Evolutionary conservation across 2,797 vertebrate genomes (phyloP).

Genomic region (Acanthopagrus latus): DNA sequence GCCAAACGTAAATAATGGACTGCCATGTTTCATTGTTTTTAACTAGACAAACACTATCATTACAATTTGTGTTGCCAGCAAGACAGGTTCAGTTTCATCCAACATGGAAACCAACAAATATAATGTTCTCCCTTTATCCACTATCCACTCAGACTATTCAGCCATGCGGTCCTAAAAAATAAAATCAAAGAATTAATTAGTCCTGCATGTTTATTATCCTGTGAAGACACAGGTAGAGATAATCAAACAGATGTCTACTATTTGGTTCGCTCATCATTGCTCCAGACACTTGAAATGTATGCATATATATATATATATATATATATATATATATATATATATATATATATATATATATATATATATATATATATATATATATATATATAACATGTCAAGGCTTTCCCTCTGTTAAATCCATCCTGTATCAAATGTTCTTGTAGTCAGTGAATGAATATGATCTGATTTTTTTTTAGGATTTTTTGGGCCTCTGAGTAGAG

Average conservation of each 20-base stretch:
- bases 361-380: too few species aligned
- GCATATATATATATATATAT: too few species aligned
- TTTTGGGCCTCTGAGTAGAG: not conserved
- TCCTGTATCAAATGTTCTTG: not conserved
- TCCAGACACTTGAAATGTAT: constrained; percentile 1
- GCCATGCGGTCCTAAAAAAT: not conserved
- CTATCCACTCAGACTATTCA: not conserved
- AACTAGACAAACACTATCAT: constrained; percentile 11
- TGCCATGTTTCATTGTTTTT: constrained; percentile 6
- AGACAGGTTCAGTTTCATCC: constrained; percentile 3
- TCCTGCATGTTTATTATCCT: constrained; percentile 16
- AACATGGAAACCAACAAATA: constrained; percentile 11
- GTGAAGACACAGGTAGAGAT: not conserved
- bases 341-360: too few species aligned
- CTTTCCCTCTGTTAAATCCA: constrained; percentile 5
- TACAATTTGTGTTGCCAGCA: not conserved
- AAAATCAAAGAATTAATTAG: constrained; percentile 4
- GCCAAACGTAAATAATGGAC: constrained; percentile 2
- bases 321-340: too few species aligned
- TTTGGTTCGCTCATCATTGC: constrained; percentile 21
- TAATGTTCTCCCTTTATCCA: not conserved
- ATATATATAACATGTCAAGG: constrained; percentile 5
- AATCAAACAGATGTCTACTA: not conserved
- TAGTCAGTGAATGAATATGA: not conserved
- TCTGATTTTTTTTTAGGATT: not conserved